These are phyloP conservation scores for Zaprionus kolodkinae DNA, from an alignment of 1,140 invertebrate species.

Conservation along the genomic window DNA sequence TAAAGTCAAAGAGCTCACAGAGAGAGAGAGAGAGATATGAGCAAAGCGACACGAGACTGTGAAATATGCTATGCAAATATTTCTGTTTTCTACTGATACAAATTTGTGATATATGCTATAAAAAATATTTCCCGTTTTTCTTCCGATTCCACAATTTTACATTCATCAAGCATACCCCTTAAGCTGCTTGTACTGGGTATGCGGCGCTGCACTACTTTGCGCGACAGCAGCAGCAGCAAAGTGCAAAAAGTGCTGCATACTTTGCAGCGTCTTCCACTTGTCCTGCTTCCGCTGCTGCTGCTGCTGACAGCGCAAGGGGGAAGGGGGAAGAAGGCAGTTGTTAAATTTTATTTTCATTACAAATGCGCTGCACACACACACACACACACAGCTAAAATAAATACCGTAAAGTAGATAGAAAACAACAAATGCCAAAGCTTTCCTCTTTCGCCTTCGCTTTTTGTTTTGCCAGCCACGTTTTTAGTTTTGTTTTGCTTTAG, in stretches of 20 bases:
- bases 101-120: too few relatives aligned
- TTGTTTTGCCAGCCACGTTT: conserved; percentile 61
- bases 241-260: conserved; percentile 72
- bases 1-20: conserved; percentile 3
- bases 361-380: conserved; percentile 55
- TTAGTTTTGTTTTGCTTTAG: conserved; percentile 50
- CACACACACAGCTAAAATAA: conserved; percentile 51
- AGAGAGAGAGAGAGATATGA: not conserved
- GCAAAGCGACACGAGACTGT: not conserved
- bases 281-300: conserved; percentile 29
- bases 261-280: conserved; percentile 70
- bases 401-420: conserved; percentile 33
- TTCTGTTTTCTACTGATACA: not conserved
- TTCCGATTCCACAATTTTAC: too few relatives aligned
- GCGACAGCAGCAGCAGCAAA: conserved; percentile 3
- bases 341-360: conserved; percentile 79
- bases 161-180: not conserved
- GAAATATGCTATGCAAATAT: not conserved
- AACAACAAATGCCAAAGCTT: conserved; percentile 14
- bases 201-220: not conserved
- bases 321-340: conserved; percentile 21
- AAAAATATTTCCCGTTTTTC: too few relatives aligned
- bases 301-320: too few relatives aligned
- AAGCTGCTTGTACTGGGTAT: not conserved
- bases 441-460: conserved; percentile 41